These are phyloP conservation scores for Dendrolimus punctatus DNA, from an alignment of 1,140 invertebrate genomes.

Conservation along the genomic window DNA sequence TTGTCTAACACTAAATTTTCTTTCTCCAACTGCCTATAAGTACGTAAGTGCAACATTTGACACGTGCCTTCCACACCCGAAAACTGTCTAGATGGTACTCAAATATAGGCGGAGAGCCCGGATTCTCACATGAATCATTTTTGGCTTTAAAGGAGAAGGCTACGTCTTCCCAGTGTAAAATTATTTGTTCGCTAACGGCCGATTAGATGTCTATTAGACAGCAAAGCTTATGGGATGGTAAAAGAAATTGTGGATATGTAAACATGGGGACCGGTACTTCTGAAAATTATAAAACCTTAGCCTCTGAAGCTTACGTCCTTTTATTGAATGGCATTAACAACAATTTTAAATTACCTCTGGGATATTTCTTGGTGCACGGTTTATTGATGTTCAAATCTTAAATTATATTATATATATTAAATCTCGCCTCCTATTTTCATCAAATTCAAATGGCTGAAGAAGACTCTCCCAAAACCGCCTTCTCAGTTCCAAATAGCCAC, in stretches of 20 bases:
- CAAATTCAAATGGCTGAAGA: too few species aligned
- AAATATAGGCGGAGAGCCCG: conserved; percentile 27
- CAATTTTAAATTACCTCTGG: conserved; percentile 22
- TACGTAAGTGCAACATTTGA: conserved; percentile 21
- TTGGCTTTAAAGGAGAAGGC: conserved; percentile 16
- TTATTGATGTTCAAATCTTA: too few species aligned
- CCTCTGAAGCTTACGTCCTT: conserved; percentile 16
- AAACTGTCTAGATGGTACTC: conserved; percentile 37
- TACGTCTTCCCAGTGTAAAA: conserved; percentile 9
- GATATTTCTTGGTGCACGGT: conserved; percentile 20
- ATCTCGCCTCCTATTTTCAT: too few species aligned
- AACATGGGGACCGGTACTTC: conserved; percentile 27
- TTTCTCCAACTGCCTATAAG: conserved; percentile 29
- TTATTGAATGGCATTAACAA: conserved; percentile 17
- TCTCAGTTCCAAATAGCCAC: too few species aligned
- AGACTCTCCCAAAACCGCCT: too few species aligned
- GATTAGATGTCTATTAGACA: conserved; percentile 39
- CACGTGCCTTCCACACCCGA: conserved; percentile 25
- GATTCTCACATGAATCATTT: conserved; percentile 34
- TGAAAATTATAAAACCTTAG: conserved; percentile 5
- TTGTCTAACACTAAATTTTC: conserved; percentile 33
- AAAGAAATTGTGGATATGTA: conserved; percentile 23
- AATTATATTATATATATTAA: too few species aligned
- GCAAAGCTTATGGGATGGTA: conserved; percentile 26
- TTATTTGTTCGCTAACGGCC: conserved; percentile 25